Evolutionary conservation across 1,140 invertebrate species (phyloP).

Genomic region (Kradibia gibbosae): DNA sequence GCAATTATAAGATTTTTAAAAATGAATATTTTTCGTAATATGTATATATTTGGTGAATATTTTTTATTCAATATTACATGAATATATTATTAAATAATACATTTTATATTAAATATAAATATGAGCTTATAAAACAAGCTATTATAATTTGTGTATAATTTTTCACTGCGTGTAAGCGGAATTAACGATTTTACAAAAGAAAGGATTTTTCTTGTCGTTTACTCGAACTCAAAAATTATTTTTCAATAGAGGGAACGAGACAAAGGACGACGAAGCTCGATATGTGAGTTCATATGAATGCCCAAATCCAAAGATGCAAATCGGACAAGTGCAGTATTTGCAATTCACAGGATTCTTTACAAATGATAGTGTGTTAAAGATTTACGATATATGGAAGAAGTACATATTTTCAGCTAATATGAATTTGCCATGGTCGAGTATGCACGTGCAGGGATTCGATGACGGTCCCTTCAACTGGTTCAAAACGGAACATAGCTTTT

Average conservation of each 20-base stretch:
- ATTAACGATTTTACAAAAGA: neutral
- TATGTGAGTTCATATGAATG: slow-evolving; percentile 67
- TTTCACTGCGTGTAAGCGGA: too few species aligned
- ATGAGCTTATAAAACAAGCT: neutral
- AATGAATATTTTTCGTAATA: neutral
- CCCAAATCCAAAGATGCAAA: slow-evolving; percentile 58
- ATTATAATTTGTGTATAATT: slow-evolving; percentile 26
- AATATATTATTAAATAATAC: neutral
- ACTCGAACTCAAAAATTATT: neutral
- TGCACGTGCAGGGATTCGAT: slow-evolving; percentile 75
- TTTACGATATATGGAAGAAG: slow-evolving; percentile 65
- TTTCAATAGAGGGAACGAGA: slow-evolving; percentile 49
- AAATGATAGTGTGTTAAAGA: slow-evolving; percentile 61
- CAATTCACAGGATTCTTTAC: slow-evolving; percentile 74
- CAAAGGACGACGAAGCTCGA: slow-evolving; percentile 52
- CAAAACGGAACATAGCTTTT: slow-evolving; percentile 71
- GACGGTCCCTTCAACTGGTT: slow-evolving; percentile 72
- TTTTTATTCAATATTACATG: slow-evolving; percentile 8
- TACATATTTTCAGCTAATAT: slow-evolving; percentile 53
- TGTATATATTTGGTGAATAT: too few species aligned
- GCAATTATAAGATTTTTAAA: neutral
- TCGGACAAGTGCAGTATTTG: slow-evolving; percentile 66
- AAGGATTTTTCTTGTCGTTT: neutral
- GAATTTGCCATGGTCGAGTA: slow-evolving; percentile 68
- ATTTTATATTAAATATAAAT: neutral